Base-by-base conservation (phyloP, 2,113 vertebrate genomes). In the Tauraco erythrolophus region DNA sequence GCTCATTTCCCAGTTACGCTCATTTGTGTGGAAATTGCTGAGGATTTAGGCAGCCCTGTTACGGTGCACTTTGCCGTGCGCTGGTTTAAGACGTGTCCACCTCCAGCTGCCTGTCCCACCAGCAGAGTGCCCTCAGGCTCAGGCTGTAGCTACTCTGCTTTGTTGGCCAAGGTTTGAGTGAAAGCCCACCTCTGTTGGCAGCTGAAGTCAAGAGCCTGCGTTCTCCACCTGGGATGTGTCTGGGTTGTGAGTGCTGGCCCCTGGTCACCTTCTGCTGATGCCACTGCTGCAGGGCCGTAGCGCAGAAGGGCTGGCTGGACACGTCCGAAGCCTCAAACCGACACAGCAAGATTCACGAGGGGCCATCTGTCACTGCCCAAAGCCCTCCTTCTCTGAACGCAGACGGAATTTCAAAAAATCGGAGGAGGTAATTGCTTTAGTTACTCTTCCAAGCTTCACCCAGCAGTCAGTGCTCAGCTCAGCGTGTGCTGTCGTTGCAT, bases 341-440 rank as follows among this genome's bases (percentile, higher is more conserved):
- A 8, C 61, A 0, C 96, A 75, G 94, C 43, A 3, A 39, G 91
- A 17, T 86, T 84, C 58, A 10, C 4, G 2, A 79, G 93, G 86
- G 91, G 71, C 94, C 95, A 95, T 96, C 94, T 97, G 96, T 84
- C 84, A 43, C 76, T 87, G 89, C 92, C 81, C 78, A 77, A 39
- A 94, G 85, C 48, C 50, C 50, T 83, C 45, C 43, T 33, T 21
- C 83, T 83, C 75, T 45, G 27, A 51, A 80, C 4, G 2, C 77
- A 53, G 87, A 24, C 72, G 69, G 84, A 58, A 37, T 89, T 75
- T 46, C 2, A 41, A 39, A 46, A 70, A 56, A 72, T 79, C 61
- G 31, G 39, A 43, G 92, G 92, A 93, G 78, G 65, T 92, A 95
- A 96, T 96, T 94, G 94, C 74, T 85, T 82, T 56, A 90, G 88